These are phyloP conservation scores for Chlamydotis undulata DNA, from an alignment of 2,113 vertebrate genomes.

Conservation along the genomic window DNA sequence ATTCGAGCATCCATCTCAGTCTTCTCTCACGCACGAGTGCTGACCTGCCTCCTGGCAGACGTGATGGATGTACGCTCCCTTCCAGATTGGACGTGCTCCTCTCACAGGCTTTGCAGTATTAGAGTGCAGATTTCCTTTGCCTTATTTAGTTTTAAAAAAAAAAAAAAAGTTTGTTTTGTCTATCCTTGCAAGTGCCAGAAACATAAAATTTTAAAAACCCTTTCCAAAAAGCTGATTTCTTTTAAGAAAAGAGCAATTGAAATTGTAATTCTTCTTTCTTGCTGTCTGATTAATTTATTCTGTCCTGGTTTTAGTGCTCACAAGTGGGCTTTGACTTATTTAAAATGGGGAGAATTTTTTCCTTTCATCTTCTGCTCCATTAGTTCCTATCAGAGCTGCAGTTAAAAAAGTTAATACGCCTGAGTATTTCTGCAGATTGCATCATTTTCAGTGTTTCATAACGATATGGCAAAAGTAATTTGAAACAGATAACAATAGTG, in stretches of 20 bases:
- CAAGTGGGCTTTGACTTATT: neutral
- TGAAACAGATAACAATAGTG: conserved; percentile 60
- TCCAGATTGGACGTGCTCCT: neutral
- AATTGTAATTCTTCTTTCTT: conserved; percentile 1
- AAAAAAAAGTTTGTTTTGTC: conserved; percentile 29
- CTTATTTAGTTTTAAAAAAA: conserved; percentile 38
- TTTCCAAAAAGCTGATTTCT: neutral
- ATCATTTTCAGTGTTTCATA: conserved; percentile 65
- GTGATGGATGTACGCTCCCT: neutral
- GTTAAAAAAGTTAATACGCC: neutral
- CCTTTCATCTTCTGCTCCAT: neutral
- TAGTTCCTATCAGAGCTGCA: neutral
- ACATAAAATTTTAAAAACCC: neutral
- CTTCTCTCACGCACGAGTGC: accelerated
- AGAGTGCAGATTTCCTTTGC: conserved; percentile 34
- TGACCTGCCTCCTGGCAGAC: neutral
- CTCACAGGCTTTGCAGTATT: conserved; percentile 7
- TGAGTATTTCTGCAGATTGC: conserved; percentile 65
- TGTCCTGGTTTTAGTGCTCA: neutral
- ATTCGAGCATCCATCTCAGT: accelerated
- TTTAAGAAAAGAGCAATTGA: neutral
- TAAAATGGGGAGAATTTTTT: neutral
- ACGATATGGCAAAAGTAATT: conserved; percentile 33
- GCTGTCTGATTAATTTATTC: neutral
- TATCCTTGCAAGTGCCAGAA: conserved; percentile 28